These are phyloP conservation scores for Odontomachus brunneus DNA, from an alignment of 1,140 invertebrate genomes.

Conservation along the genomic window DNA sequence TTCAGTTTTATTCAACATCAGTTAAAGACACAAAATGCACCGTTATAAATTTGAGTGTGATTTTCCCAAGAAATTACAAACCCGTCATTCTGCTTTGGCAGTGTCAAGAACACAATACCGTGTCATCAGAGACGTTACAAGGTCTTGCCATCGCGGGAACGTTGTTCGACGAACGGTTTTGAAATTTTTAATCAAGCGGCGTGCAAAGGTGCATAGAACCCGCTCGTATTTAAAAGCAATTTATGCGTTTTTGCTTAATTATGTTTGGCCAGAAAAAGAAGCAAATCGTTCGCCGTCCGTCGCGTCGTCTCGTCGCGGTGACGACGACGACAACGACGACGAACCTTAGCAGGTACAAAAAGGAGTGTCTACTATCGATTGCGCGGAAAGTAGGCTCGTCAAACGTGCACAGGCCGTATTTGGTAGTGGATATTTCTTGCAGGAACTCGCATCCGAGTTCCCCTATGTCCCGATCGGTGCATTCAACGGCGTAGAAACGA, in stretches of 20 bases:
- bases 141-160: not conserved
- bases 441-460: not conserved
- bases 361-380: conserved; percentile 15
- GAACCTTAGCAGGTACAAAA: not conserved
- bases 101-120: not conserved
- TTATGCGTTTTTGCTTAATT: not conserved
- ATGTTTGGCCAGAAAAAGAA: not conserved
- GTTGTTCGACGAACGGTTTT: not conserved
- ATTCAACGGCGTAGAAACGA: not conserved
- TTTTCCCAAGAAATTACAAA: too few species aligned
- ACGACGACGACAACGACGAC: not conserved
- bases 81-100: too few species aligned
- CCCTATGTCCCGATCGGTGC: not conserved
- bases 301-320: conserved; percentile 1
- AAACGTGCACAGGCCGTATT: conserved; percentile 60
- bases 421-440: conserved; percentile 36
- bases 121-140: not conserved
- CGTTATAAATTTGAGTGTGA: too few species aligned
- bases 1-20: too few species aligned
- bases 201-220: not conserved
- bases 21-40: too few species aligned
- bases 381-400: conserved; percentile 50
- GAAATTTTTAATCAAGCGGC: not conserved
- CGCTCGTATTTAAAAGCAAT: not conserved
- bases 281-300: not conserved